Conservation (phyloP, 2,113 vertebrate genomes). For the Nanorana parkeri region DNA sequence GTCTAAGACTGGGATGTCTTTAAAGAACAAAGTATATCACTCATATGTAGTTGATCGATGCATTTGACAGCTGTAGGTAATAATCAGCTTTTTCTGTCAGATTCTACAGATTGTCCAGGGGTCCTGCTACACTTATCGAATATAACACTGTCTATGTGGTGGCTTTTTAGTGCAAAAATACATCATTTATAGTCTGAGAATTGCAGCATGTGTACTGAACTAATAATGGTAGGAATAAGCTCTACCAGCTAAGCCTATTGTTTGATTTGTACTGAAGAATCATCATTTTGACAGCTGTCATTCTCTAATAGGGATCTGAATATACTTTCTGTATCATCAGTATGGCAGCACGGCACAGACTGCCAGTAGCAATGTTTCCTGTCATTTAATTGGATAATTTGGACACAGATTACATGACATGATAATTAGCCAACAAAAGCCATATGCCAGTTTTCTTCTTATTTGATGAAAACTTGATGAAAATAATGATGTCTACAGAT, state of each 20-base stretch:
- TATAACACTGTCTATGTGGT: no score
- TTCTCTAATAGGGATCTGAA: slow-evolving; percentile 24
- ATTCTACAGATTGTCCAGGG: no score
- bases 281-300: slow-evolving; percentile 49
- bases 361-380: slow-evolving; percentile 36
- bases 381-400: slow-evolving; percentile 49
- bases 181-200: not conserved
- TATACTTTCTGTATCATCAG: slow-evolving; percentile 11
- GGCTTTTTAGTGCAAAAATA: no score
- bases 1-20: no score
- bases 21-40: no score
- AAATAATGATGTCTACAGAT: slow-evolving; percentile 35
- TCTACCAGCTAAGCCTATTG: not conserved
- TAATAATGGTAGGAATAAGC: slow-evolving; percentile 9
- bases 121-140: no score
- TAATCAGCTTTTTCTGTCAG: no score
- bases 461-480: slow-evolving; percentile 43
- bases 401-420: slow-evolving; percentile 33
- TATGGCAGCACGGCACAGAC: not conserved
- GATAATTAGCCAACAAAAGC: slow-evolving; percentile 16
- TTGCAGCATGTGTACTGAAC: not conserved
- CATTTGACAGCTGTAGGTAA: no score
- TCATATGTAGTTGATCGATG: no score
- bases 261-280: slow-evolving; percentile 17
- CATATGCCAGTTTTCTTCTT: slow-evolving; percentile 42